These are phyloP conservation scores for Sceliomorpha sp. DNA, from an alignment of 2,888 invertebrate genomes.

Conservation along the genomic window DNA sequence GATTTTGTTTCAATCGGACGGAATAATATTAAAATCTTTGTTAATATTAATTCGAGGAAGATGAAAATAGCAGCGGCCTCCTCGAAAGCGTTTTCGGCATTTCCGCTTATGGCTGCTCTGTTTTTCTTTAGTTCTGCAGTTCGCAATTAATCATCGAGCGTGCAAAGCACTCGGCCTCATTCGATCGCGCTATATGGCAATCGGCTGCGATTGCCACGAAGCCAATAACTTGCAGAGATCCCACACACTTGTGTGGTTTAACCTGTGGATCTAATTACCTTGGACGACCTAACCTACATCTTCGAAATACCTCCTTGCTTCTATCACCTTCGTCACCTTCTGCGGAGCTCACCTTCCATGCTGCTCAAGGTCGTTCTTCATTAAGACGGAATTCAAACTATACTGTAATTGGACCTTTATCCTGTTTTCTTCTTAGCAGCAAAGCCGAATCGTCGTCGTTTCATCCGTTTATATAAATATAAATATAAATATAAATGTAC, in stretches of 20 bases:
- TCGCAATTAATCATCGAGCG: slow-evolving; percentile 13
- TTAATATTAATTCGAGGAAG: neutral
- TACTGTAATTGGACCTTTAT: neutral
- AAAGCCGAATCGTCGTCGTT: too few species aligned
- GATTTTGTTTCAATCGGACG: neutral
- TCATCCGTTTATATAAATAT: too few species aligned
- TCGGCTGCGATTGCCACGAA: slow-evolving; percentile 7
- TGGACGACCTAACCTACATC: slow-evolving; percentile 29
- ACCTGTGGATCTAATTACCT: slow-evolving; percentile 47
- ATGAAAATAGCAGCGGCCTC: neutral
- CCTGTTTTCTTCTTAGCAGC: too few species aligned
- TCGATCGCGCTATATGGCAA: slow-evolving; percentile 18
- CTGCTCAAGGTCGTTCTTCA: slow-evolving; percentile 26
- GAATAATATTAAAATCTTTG: slow-evolving; percentile 1
- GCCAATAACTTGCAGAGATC: slow-evolving; percentile 33
- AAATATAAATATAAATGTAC: too few species aligned
- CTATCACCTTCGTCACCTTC: slow-evolving; percentile 2
- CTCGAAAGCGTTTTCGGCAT: slow-evolving; percentile 7
- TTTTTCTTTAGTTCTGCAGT: too few species aligned
- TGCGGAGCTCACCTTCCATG: slow-evolving; percentile 17
- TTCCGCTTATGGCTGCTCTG: slow-evolving; percentile 10
- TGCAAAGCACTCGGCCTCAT: slow-evolving; percentile 27
- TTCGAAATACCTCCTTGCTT: slow-evolving; percentile 18
- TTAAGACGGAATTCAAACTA: slow-evolving; percentile 4
- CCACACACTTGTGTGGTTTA: slow-evolving; percentile 38